Conservation (phyloP, 2,888 invertebrate genomes). For the Corbicula japonica region DNA sequence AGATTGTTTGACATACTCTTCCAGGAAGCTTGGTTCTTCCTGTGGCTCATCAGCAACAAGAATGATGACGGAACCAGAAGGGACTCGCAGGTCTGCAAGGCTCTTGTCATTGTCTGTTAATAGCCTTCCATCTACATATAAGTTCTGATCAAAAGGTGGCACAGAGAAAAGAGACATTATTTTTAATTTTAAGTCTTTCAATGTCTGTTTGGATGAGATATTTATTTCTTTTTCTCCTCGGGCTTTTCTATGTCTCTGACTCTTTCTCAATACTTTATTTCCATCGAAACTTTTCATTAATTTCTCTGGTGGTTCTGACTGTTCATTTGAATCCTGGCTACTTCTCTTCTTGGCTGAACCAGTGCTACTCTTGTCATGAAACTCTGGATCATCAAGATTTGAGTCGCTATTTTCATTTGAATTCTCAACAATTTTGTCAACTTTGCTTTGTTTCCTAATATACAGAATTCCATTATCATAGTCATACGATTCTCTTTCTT, state of each 20-base stretch:
- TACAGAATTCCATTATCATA: conserved; percentile 82
- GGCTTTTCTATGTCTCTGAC: conserved; percentile 85
- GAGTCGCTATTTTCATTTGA: conserved; percentile 49
- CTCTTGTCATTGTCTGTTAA: conserved; percentile 78
- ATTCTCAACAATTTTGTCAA: conserved; percentile 41
- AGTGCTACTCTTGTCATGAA: conserved; percentile 36
- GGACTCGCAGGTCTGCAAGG: conserved; percentile 61
- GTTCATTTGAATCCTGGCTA: conserved; percentile 24
- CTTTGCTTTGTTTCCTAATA: conserved; percentile 72
- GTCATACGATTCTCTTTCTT: conserved; percentile 78
- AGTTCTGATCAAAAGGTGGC: conserved; percentile 87
- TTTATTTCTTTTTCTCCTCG: conserved; percentile 87
- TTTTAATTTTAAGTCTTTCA: conserved; percentile 87
- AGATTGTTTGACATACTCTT: conserved; percentile 79
- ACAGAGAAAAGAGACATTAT: conserved; percentile 86
- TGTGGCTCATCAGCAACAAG: conserved; percentile 84
- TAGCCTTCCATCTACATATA: conserved; percentile 82
- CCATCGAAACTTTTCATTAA: conserved; percentile 52
- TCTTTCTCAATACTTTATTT: conserved; percentile 77
- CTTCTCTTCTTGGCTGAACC: conserved; percentile 50
- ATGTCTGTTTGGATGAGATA: conserved; percentile 86
- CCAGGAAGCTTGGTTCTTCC: conserved; percentile 82
- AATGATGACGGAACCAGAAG: conserved; percentile 66
- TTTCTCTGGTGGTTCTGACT: conserved; percentile 72
- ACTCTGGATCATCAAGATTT: conserved; percentile 66